These are phyloP conservation scores for Morpho helenor DNA, from an alignment of 2,888 invertebrate species.

Conservation along the genomic window DNA sequence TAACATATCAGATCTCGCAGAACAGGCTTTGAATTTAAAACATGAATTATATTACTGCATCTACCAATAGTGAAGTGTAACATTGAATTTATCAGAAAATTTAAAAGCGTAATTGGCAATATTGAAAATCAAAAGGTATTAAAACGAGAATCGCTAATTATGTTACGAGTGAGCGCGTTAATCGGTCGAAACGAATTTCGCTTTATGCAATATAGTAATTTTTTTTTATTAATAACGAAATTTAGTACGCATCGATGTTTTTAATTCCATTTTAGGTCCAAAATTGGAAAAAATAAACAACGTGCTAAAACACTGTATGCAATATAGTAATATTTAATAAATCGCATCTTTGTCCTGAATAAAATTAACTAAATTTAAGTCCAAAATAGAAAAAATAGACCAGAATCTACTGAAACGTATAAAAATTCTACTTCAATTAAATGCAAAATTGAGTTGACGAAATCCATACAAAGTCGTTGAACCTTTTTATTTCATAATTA, in stretches of 20 bases:
- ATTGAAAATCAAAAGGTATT: constrained; percentile 6
- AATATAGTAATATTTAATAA: too few relatives aligned
- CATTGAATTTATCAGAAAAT: neutral
- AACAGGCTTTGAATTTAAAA: too few relatives aligned
- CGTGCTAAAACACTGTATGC: too few relatives aligned
- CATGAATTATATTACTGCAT: too few relatives aligned
- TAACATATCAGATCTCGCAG: too few relatives aligned
- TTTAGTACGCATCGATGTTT: too few relatives aligned
- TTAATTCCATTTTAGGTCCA: too few relatives aligned
- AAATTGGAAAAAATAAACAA: too few relatives aligned
- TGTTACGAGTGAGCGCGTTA: constrained; percentile 1
- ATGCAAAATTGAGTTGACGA: constrained; percentile 5
- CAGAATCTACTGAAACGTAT: constrained; percentile 2
- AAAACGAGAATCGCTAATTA: constrained; percentile 7
- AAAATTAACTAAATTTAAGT: neutral
- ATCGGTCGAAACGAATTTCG: neutral
- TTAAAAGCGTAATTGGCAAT: neutral
- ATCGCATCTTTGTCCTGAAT: too few relatives aligned
- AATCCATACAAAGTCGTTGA: constrained; percentile 19
- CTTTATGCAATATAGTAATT: too few relatives aligned
- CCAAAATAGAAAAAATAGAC: neutral
- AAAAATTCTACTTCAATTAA: constrained; percentile 7
- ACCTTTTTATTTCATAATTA: constrained; percentile 47
- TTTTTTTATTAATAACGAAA: too few relatives aligned
- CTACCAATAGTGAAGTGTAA: neutral